A percentile compares a stretch with the other conserved stretches of the same genome.
phyloP scores from a whole-genome alignment of 2,888 invertebrate genomes.

The Cataglyphis albicans region DNA sequence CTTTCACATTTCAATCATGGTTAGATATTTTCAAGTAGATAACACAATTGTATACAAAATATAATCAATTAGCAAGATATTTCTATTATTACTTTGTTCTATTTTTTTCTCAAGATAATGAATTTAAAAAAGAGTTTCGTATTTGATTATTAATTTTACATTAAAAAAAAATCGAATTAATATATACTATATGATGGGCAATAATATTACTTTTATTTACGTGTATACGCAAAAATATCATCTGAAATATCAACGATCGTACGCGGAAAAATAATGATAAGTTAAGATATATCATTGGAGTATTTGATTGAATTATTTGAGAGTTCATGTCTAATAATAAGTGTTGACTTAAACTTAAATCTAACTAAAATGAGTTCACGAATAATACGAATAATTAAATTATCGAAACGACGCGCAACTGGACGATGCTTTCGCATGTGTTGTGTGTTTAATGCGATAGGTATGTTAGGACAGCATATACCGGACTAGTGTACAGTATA shows the following conservation, averaged over 20 bases:
- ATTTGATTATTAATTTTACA: not conserved
- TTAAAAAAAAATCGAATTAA: not conserved
- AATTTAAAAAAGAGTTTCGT: not conserved
- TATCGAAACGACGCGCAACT: conserved; percentile 54
- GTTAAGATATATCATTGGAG: conserved; percentile 65
- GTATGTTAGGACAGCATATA: conserved; percentile 82
- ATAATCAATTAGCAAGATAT: not conserved
- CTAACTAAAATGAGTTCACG: conserved; percentile 69
- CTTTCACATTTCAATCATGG: not conserved
- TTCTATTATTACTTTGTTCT: not conserved
- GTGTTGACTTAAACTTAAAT: conserved; percentile 77
- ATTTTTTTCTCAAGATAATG: not conserved
- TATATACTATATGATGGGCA: not conserved
- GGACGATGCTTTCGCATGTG: conserved; percentile 55
- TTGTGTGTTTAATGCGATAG: conserved; percentile 62
- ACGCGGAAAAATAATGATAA: not conserved
- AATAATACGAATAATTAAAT: conserved; percentile 67
- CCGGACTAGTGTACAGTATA: conserved; percentile 83
- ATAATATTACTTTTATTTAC: not conserved
- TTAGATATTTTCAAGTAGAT: not conserved
- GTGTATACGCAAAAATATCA: not conserved
- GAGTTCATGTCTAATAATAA: conserved; percentile 61
- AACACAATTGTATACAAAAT: not conserved
- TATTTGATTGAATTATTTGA: conserved; percentile 78
- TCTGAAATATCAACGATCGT: conserved; percentile 5